Base-by-base conservation (phyloP, 2,797 vertebrate genomes). In the Sandelia bainsii region DNA sequence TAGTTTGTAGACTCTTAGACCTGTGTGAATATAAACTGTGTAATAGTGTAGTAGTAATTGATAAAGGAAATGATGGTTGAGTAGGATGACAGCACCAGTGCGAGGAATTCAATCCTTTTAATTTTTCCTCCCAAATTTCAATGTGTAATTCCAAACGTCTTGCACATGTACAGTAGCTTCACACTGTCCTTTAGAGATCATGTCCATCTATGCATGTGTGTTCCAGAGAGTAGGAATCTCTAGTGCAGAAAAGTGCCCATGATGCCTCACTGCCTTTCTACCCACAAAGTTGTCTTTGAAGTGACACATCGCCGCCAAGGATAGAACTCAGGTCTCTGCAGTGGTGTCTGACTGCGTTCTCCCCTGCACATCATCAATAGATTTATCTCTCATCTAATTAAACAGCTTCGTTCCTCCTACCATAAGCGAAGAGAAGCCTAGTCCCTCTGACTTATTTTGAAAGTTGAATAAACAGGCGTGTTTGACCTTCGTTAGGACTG, bases 361-460 rank as follows among this genome's bases (percentile, higher is more conserved):
- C 32, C 50, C n/a, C 45, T 65, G 44, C 22, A 3, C 64, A 62
- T 75, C 75, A 60, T 77, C 45, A 52, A 22, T 79, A 54, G 40
- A 29, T 82, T 68, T 48, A 76, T 75, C 70, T 29, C 16, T 87
- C 79, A 81, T 80, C 10, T 71, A 73, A 82, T 84, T 75, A 63
- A 63, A 60, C 72, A 40, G 69, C 45, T 70, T 53, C 37, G 48
- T 40, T 45, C 48, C 56, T 78, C 73, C 49, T 45, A 19, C 45
- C 19, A 46, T 32, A 25, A 69, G 13, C 25, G 19, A 62, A 62
- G 62, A 56, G 42, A 29, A 59, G 49, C 48, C 56, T 62, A 32
- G 58, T 19, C 57, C 57, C 52, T 20, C 50, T 40, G 60, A 75
- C 72, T 44, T n/a, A 8, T 27, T 65, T 58, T 51, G n/a, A 67